Conservation (phyloP, 2,113 vertebrate genomes). For the Mus spicilegus region DNA sequence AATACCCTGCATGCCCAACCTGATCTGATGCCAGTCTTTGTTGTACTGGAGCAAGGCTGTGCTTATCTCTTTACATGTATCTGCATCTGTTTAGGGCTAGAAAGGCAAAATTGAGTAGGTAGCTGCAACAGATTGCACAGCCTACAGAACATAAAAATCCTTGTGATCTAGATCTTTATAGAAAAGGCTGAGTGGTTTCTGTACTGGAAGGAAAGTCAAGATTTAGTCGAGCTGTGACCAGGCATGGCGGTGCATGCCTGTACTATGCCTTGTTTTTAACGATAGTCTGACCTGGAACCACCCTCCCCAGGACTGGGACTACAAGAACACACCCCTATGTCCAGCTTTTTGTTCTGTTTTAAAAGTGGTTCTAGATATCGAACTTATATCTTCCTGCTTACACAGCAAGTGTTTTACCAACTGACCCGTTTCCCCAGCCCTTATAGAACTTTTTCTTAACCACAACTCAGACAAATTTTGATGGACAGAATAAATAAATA, state of each 20-base stretch:
- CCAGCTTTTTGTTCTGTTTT: not conserved
- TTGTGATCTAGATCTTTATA: not conserved
- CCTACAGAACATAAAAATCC: not conserved
- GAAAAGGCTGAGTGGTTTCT: not conserved
- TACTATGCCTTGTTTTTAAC: not conserved
- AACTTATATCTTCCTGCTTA: not conserved
- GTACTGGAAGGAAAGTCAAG: not conserved
- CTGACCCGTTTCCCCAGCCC: too few species aligned
- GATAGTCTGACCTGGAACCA: not conserved
- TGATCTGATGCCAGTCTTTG: not conserved
- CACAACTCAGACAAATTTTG: not conserved
- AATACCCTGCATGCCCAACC: too few species aligned
- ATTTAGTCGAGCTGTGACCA: not conserved
- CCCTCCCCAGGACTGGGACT: not conserved
- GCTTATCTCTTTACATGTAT: not conserved
- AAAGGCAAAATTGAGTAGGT: not conserved
- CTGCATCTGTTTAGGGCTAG: not conserved
- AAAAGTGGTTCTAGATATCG: too few species aligned
- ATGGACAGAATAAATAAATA: not conserved
- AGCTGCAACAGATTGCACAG: not conserved
- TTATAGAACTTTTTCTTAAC: not conserved
- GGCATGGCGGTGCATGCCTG: accelerated
- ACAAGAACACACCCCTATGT: accelerated
- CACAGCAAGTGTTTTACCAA: too few species aligned
- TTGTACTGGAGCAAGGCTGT: not conserved